A percentile compares a stretch with the other conserved stretches of the same genome.
phyloP scores from a whole-genome alignment of 2,113 vertebrate species.

The Oreamnos americanus region DNA sequence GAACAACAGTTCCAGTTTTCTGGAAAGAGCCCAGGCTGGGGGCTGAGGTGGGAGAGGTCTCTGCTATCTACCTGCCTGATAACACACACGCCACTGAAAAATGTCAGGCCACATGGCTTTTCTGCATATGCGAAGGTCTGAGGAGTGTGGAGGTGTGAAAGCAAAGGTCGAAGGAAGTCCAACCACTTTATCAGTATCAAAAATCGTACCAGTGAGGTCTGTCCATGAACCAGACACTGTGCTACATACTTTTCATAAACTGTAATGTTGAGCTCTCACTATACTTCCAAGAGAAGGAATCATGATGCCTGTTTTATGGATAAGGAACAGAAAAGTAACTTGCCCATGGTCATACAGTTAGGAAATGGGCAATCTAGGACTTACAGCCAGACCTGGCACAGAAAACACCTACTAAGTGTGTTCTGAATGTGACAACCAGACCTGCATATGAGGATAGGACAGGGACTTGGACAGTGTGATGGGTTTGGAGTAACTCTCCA shows the following conservation, averaged over 20 bases:
- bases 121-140: neutral
- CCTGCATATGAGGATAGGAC: neutral
- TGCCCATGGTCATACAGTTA: neutral
- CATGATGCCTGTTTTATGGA: neutral
- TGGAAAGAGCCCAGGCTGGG: neutral
- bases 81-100: neutral
- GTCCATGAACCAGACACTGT: neutral
- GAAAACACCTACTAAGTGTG: neutral
- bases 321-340: slow-evolving; percentile 7
- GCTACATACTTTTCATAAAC: neutral
- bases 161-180: neutral
- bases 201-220: neutral
- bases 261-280: neutral
- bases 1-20: neutral
- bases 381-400: neutral
- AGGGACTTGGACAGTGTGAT: neutral
- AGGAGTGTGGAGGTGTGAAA: neutral
- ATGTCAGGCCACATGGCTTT: neutral
- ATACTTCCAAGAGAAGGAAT: neutral
- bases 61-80: neutral
- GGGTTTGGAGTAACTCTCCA: neutral
- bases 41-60: neutral
- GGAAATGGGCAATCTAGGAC: neutral
- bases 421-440: neutral
- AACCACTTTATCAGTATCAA: neutral